These are phyloP conservation scores for Tychaedon coryphoeus DNA, from an alignment of 2,113 vertebrate genomes.

Conservation along the genomic window DNA sequence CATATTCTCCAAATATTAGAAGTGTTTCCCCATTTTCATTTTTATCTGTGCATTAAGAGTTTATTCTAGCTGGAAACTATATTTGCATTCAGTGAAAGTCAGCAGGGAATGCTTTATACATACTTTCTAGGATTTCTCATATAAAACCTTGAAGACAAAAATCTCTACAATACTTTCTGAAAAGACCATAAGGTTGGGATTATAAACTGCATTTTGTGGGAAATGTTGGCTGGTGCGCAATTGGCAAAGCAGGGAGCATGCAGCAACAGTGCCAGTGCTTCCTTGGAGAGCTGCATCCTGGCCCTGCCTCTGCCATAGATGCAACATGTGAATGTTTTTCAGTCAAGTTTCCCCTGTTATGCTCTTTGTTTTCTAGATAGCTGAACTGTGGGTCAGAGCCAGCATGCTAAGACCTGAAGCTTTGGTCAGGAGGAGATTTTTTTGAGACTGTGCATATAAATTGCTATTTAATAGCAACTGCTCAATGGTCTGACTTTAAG, in stretches of 20 bases:
- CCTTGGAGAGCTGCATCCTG: neutral
- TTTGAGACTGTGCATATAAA: neutral
- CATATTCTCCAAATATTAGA: neutral
- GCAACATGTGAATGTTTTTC: neutral
- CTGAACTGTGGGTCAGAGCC: neutral
- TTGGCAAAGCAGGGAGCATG: neutral
- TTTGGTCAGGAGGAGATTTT: neutral
- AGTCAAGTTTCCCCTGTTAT: neutral
- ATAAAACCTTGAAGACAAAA: neutral
- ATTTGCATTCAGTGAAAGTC: neutral
- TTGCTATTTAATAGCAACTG: neutral
- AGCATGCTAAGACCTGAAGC: neutral
- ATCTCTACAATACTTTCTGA: neutral
- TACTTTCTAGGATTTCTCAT: neutral
- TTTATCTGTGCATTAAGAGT: neutral
- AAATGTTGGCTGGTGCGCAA: neutral
- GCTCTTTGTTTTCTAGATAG: neutral
- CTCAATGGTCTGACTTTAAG: neutral
- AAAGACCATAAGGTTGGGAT: neutral
- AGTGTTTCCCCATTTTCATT: neutral
- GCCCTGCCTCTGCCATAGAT: neutral
- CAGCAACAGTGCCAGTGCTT: neutral
- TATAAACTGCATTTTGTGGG: neutral
- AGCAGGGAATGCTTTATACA: neutral
- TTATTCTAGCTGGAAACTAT: neutral